These are phyloP conservation scores for Pyrochroa serraticornis DNA, from an alignment of 2,888 invertebrate species.

Conservation along the genomic window DNA sequence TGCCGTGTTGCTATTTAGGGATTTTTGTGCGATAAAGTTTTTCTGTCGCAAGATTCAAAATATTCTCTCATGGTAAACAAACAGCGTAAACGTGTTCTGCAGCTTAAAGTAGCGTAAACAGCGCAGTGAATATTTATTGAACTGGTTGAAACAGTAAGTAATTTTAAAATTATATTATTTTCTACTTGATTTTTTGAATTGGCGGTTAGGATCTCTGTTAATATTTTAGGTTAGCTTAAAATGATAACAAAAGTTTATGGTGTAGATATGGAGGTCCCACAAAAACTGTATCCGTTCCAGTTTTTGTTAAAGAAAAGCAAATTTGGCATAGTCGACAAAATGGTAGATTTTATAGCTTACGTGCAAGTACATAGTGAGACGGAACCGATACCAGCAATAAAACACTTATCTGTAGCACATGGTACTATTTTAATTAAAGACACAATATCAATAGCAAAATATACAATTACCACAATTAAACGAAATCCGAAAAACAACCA, in stretches of 20 bases:
- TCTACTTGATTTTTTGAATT: constrained; percentile 12
- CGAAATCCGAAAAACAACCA: neutral
- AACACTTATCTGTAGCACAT: neutral
- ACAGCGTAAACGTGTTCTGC: neutral
- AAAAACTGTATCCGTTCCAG: constrained; percentile 21
- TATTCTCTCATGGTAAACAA: neutral
- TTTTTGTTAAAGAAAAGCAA: constrained; percentile 22
- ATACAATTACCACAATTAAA: neutral
- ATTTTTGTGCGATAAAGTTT: constrained; percentile 9
- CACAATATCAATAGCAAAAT: neutral
- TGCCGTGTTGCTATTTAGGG: constrained; percentile 7
- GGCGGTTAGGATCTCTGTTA: constrained; percentile 11
- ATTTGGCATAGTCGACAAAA: constrained; percentile 19
- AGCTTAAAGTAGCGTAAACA: too few relatives aligned
- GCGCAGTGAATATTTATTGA: neutral
- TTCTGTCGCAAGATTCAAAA: constrained; percentile 5
- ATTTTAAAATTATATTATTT: constrained; percentile 14
- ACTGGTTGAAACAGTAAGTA: constrained; percentile 10
- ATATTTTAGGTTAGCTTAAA: constrained; percentile 17
- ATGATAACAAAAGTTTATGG: constrained; percentile 14
- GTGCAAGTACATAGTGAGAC: neutral
- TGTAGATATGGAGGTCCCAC: constrained; percentile 12
- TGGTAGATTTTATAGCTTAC: constrained; percentile 12
- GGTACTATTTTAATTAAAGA: neutral
- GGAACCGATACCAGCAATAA: neutral